Conservation (phyloP, 1,140 invertebrate genomes). For the Leptinotarsa defecta region DNA sequence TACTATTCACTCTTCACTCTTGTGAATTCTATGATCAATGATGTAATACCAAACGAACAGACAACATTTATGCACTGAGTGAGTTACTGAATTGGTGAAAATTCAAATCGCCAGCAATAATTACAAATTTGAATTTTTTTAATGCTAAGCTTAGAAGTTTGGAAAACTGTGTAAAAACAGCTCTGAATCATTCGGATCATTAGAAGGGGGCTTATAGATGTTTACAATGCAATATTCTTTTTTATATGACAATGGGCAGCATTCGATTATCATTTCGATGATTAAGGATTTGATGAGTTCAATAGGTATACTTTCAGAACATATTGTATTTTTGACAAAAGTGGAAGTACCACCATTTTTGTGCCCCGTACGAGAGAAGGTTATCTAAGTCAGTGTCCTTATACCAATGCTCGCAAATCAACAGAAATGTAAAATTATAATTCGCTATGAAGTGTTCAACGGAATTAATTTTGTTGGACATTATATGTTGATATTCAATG, state of each 20-base stretch:
- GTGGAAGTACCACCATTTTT: too few species aligned
- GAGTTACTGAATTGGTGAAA: not conserved
- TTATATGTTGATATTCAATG: not conserved
- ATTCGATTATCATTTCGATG: not conserved
- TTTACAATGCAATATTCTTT: not conserved
- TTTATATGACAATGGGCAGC: not conserved
- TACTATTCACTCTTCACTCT: too few species aligned
- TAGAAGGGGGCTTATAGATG: not conserved
- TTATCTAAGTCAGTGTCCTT: not conserved
- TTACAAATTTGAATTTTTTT: constrained; percentile 3
- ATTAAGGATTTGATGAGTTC: not conserved
- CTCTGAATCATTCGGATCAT: not conserved
- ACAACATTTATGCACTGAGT: not conserved
- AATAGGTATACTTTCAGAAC: too few species aligned
- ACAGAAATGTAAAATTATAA: not conserved
- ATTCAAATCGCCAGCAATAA: not conserved
- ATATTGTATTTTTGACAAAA: too few species aligned
- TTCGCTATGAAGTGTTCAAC: not conserved
- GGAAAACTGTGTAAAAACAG: too few species aligned
- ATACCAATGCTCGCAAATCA: not conserved
- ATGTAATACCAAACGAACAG: constrained; percentile 7
- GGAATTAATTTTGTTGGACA: not conserved
- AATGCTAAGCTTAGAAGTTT: not conserved
- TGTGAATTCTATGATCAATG: constrained; percentile 7
- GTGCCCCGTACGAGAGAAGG: not conserved